phyloP scores from a whole-genome alignment of 2,797 vertebrate species.

The Myripristis jacobus region DNA sequence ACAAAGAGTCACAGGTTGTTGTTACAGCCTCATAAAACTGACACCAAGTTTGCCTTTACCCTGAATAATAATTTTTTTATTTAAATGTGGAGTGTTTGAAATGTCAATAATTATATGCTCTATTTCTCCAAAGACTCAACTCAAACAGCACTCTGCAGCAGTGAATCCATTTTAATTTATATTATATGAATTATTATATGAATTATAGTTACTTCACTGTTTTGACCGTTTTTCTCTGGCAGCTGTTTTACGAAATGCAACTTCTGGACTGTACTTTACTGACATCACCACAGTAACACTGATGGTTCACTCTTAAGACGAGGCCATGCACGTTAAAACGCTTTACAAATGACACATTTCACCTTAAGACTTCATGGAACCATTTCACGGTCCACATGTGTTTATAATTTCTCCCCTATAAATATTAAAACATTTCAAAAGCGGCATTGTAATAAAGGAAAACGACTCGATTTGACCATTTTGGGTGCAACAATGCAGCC shows the following conservation, averaged over 20 bases:
- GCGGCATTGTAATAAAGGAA: slow-evolving; percentile 4
- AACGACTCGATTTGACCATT: slow-evolving; percentile 15
- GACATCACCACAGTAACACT: no score
- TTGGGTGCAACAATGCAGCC: background rate
- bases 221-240: no score
- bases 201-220: background rate
- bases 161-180: background rate
- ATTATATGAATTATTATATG: background rate
- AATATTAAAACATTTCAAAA: slow-evolving; percentile 16
- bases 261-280: background rate
- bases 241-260: background rate
- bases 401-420: slow-evolving; percentile 24
- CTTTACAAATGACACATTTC: slow-evolving; percentile 35
- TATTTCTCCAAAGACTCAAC: no score
- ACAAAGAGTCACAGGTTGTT: no score
- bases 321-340: slow-evolving; percentile 19
- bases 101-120: no score
- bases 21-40: no score
- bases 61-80: no score
- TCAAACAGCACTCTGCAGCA: background rate
- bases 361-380: slow-evolving; percentile 24
- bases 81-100: no score
- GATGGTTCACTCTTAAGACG: background rate
- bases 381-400: slow-evolving; percentile 28
- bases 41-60: no score